Conservation (phyloP, 2,113 vertebrate genomes). For the Saccopteryx bilineata region DNA sequence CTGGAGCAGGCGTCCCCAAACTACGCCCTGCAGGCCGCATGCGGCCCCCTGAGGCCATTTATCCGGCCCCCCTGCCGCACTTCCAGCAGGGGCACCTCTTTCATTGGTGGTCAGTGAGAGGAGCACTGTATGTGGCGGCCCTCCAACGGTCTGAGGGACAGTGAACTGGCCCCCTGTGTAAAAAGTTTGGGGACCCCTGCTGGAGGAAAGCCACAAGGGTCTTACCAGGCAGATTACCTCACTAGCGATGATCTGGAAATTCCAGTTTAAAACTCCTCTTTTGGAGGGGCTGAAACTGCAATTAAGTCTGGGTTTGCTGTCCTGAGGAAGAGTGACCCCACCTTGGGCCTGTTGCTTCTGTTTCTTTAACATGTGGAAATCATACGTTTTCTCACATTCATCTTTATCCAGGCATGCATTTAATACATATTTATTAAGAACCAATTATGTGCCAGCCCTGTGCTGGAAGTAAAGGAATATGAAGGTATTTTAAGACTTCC, state of each 20-base stretch:
- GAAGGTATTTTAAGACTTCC: neutral
- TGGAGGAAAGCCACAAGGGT: neutral
- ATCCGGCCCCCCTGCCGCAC: too few species aligned
- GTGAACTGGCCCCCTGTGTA: too few species aligned
- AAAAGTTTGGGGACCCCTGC: too few species aligned
- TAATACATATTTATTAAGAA: neutral
- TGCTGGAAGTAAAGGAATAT: neutral
- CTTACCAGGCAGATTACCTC: neutral
- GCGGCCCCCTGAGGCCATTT: too few species aligned
- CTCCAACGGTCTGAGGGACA: too few species aligned
- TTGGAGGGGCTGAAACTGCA: neutral
- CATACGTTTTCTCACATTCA: neutral
- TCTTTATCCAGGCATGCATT: neutral
- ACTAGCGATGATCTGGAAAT: neutral
- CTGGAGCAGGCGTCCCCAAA: neutral
- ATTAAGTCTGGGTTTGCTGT: conserved; percentile 19
- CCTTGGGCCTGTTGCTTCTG: neutral
- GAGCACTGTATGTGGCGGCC: too few species aligned
- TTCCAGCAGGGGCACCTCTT: too few species aligned
- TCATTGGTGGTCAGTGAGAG: too few species aligned
- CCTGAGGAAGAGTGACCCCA: neutral
- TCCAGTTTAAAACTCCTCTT: conserved; percentile 15
- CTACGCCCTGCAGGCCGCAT: too few species aligned
- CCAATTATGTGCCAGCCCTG: neutral
- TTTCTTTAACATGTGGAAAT: neutral